Evolutionary conservation across 2,797 vertebrate genomes (phyloP).

Genomic region (Podarcis lilfordi): DNA sequence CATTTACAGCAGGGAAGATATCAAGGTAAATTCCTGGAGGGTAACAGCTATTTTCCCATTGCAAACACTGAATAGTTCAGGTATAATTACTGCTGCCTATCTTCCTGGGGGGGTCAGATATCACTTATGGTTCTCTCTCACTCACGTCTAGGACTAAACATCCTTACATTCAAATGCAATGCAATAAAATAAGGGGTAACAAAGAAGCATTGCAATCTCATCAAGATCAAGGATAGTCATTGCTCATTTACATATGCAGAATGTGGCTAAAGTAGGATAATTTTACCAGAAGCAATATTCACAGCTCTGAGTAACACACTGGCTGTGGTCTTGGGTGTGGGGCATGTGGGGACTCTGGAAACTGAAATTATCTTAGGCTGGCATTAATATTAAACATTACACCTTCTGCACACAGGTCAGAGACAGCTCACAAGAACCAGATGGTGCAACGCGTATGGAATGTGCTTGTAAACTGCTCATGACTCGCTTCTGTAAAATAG

Average conservation of each 20-base stretch:
- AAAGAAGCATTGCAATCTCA: background rate
- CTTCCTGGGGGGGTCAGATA: background rate
- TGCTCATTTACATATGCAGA: background rate
- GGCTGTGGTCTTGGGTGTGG: background rate
- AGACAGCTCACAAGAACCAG: background rate
- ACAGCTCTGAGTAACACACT: conserved; percentile 25
- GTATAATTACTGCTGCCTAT: background rate
- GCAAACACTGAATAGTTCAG: conserved; percentile 3
- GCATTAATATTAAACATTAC: background rate
- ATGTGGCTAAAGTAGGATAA: background rate
- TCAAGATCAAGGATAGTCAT: background rate
- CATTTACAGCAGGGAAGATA: conserved; percentile 5
- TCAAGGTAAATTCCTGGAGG: background rate
- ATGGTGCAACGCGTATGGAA: background rate
- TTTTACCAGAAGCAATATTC: conserved; percentile 24
- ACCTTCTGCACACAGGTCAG: background rate
- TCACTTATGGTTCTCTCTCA: background rate
- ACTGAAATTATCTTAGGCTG: background rate
- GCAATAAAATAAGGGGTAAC: background rate
- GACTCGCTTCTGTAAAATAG: no score
- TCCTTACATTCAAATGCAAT: no score
- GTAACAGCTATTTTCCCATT: conserved; percentile 1
- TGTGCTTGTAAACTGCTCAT: no score
- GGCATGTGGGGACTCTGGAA: background rate
- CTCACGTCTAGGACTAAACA: background rate